phyloP scores from a whole-genome alignment of 2,888 invertebrate genomes.

The Cacoxenus indagator region DNA sequence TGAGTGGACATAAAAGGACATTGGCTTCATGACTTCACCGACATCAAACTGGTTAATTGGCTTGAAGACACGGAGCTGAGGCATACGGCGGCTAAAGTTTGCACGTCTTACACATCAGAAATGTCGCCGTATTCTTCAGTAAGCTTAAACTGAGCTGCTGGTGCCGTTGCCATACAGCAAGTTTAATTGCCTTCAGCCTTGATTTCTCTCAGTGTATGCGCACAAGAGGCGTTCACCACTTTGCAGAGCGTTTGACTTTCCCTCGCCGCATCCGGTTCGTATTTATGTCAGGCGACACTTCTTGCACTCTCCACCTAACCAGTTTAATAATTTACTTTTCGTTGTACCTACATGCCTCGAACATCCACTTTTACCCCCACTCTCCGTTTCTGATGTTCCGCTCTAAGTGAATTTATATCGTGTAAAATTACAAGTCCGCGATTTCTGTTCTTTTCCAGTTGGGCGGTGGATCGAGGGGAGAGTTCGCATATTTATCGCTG shows the following conservation, averaged over 20 bases:
- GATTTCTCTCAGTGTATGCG: background rate
- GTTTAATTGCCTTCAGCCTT: no score
- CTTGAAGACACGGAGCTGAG: no score
- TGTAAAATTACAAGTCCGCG: slow-evolving; percentile 6
- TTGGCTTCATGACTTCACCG: background rate
- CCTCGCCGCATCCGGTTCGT: slow-evolving; percentile 3
- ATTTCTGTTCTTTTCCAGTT: background rate
- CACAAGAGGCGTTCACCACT: background rate
- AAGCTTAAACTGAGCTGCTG: no score
- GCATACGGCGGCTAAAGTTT: background rate
- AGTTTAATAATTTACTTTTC: slow-evolving; percentile 14
- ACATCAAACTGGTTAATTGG: no score
- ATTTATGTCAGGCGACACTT: background rate
- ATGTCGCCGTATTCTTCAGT: background rate
- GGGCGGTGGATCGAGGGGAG: background rate
- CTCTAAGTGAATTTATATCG: background rate
- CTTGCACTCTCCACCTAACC: background rate
- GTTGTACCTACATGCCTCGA: background rate
- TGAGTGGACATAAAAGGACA: background rate
- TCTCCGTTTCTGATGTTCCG: background rate
- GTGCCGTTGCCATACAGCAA: no score
- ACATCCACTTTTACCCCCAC: background rate
- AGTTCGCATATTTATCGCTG: background rate
- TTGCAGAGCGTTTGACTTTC: background rate
- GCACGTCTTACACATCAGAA: background rate